Evolutionary conservation across 2,888 invertebrate species (phyloP).

Genomic region (Dione juno): DNA sequence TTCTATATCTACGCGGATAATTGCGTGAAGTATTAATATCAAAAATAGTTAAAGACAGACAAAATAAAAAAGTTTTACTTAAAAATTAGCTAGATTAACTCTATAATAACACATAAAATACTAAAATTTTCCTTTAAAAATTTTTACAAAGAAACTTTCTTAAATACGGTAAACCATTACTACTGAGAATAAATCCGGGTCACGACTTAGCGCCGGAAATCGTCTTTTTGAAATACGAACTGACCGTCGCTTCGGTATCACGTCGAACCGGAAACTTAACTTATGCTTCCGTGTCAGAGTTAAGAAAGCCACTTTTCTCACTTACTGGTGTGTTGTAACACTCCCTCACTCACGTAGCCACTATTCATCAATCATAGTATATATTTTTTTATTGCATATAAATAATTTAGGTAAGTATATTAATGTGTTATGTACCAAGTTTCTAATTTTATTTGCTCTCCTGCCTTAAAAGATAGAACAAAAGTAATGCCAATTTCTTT

Average conservation of each 20-base stretch:
- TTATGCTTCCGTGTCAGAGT: constrained; percentile 43
- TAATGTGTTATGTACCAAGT: too few species aligned
- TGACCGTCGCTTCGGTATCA: constrained; percentile 38
- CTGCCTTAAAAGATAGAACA: too few species aligned
- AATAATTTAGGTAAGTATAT: neutral
- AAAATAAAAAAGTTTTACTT: neutral
- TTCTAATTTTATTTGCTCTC: too few species aligned
- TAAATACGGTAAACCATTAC: constrained; percentile 37
- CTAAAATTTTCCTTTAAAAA: constrained; percentile 8
- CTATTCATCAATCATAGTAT: constrained; percentile 7
- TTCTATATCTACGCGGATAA: too few species aligned
- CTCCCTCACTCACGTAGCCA: constrained; percentile 28
- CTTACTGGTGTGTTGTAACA: constrained; percentile 30
- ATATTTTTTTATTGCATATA: neutral
- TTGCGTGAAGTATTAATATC: too few species aligned
- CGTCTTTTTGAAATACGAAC: constrained; percentile 45
- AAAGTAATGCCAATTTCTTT: too few species aligned
- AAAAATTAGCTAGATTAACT: neutral
- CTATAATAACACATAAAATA: neutral
- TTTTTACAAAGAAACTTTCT: constrained; percentile 27
- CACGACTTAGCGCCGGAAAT: constrained; percentile 45
- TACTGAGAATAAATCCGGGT: constrained; percentile 41
- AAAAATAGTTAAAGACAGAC: too few species aligned
- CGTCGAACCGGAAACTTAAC: constrained; percentile 42
- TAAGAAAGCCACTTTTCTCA: constrained; percentile 39